Evolutionary conservation across 1,140 invertebrate genomes (phyloP).

Genomic region (Drosophila kepulauana): DNA sequence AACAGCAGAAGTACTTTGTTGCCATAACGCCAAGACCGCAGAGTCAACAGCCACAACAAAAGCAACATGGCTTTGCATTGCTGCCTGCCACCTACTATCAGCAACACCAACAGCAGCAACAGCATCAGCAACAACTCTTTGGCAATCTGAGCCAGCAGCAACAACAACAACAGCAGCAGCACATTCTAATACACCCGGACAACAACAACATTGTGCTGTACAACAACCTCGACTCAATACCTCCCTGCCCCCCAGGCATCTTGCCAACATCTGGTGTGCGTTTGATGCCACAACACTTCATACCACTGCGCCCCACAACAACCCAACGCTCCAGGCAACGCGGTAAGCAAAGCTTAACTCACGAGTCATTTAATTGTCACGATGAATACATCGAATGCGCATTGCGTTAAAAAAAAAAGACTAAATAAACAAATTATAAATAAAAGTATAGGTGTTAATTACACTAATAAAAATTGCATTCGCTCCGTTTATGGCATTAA

Average conservation of each 20-base stretch:
- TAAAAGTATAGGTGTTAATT: constrained; percentile 70
- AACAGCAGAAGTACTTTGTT: constrained; percentile 51
- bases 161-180: constrained; percentile 62
- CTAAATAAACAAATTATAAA: not conserved
- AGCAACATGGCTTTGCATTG: constrained; percentile 60
- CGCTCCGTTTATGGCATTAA: constrained; percentile 69
- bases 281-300: constrained; percentile 74
- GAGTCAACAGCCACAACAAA: constrained; percentile 56
- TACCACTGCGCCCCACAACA: constrained; percentile 70
- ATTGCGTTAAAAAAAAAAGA: not conserved
- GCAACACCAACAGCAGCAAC: constrained; percentile 68
- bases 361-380: constrained; percentile 62
- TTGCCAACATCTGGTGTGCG: constrained; percentile 59
- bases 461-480: constrained; percentile 78
- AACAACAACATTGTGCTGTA: constrained; percentile 76
- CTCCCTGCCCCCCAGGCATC: constrained; percentile 76
- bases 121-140: constrained; percentile 61
- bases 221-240: constrained; percentile 73
- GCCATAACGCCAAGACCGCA: constrained; percentile 62
- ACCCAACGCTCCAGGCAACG: constrained; percentile 67
- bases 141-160: constrained; percentile 64
- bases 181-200: constrained; percentile 69
- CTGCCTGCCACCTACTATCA: constrained; percentile 59
- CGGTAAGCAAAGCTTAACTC: constrained; percentile 66
- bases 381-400: constrained; percentile 17